These are phyloP conservation scores for Xiphorhynchus erythropygius DNA, from an alignment of 2,797 vertebrate genomes.

Conservation along the genomic window DNA sequence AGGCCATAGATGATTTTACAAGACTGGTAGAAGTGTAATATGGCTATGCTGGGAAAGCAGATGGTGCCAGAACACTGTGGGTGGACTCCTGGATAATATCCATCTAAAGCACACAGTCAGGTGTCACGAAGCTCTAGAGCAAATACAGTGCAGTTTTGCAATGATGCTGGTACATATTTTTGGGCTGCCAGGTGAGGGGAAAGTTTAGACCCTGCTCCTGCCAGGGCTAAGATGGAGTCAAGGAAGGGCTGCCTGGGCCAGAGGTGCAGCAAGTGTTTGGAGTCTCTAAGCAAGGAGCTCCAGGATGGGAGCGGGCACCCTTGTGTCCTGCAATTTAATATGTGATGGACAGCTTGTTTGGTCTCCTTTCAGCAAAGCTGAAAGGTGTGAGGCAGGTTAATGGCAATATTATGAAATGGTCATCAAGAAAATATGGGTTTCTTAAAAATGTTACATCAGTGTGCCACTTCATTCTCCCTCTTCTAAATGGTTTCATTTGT, in stretches of 20 bases:
- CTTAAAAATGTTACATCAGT: not conserved
- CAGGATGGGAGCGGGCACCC: not conserved
- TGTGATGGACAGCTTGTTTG: not conserved
- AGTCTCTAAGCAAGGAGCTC: not conserved
- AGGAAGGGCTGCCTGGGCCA: not conserved
- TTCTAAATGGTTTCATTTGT: not conserved
- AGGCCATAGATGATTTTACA: not conserved
- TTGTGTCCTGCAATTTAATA: not conserved
- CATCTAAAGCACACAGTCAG: not conserved
- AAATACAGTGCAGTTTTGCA: not conserved
- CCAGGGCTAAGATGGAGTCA: not conserved
- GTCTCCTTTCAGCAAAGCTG: not conserved
- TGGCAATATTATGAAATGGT: not conserved
- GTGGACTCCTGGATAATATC: constrained; percentile 4
- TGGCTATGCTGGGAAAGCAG: not conserved
- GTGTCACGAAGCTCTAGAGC: not conserved
- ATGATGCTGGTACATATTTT: not conserved
- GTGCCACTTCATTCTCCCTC: not conserved
- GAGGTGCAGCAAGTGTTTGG: fast-evolving
- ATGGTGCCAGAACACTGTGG: not conserved
- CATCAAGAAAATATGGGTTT: not conserved
- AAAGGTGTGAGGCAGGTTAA: not conserved
- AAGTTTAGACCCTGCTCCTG: not conserved
- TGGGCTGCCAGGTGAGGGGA: not conserved
- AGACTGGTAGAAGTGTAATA: not conserved